Evolutionary conservation across 2,888 invertebrate species (phyloP).

Genomic region (Heliconius cydno): DNA sequence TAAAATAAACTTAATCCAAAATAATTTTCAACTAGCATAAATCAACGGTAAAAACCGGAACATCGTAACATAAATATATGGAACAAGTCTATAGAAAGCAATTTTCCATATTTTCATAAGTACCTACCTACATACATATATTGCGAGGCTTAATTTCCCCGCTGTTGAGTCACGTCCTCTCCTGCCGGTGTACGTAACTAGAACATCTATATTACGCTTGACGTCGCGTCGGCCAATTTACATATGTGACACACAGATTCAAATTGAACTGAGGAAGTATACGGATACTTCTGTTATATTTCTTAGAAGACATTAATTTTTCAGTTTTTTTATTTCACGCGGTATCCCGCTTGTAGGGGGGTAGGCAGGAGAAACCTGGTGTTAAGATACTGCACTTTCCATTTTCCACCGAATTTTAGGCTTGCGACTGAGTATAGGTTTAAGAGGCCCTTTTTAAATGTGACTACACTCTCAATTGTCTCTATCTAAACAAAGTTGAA

Average conservation of each 20-base stretch:
- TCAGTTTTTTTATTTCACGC: too few species aligned
- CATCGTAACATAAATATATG: neutral
- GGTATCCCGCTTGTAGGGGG: too few species aligned
- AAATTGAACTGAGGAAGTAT: constrained; percentile 3
- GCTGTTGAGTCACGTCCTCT: constrained; percentile 21
- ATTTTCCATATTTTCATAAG: constrained; percentile 13
- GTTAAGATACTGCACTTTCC: too few species aligned
- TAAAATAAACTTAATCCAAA: neutral
- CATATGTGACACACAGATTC: neutral
- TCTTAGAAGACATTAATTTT: too few species aligned
- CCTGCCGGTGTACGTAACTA: constrained; percentile 7
- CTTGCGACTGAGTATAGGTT: too few species aligned
- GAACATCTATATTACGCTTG: constrained; percentile 16
- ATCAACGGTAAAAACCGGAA: neutral
- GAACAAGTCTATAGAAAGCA: constrained; percentile 3
- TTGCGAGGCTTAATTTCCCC: constrained; percentile 20
- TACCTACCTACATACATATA: neutral
- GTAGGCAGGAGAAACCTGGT: too few species aligned
- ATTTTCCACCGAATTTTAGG: too few species aligned
- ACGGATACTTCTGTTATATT: neutral
- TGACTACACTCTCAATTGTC: too few species aligned
- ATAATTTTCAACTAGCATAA: neutral
- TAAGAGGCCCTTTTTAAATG: too few species aligned
- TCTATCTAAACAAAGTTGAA: too few species aligned
- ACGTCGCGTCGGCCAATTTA: constrained; percentile 22